phyloP scores from a whole-genome alignment of 2,113 vertebrate species.

The Barnardius zonarius region DNA sequence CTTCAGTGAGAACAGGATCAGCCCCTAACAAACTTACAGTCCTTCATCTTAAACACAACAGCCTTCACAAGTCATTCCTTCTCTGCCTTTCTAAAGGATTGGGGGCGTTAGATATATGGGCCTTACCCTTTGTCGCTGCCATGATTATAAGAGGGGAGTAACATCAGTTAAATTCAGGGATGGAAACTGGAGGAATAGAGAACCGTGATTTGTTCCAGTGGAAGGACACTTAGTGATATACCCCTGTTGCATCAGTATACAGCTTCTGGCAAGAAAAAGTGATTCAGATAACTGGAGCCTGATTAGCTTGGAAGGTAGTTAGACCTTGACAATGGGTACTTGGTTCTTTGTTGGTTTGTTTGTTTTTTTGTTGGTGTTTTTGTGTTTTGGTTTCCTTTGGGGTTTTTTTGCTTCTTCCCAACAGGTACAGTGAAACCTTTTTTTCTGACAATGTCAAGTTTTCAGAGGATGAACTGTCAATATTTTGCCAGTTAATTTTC shows the following conservation, averaged over 20 bases:
- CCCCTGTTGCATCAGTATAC: neutral
- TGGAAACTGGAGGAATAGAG: neutral
- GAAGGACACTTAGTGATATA: neutral
- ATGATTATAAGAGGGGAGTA: neutral
- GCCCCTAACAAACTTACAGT: neutral
- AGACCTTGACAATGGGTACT: neutral
- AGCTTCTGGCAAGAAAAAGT: neutral
- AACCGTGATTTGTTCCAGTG: neutral
- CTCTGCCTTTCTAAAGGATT: neutral
- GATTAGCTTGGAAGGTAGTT: neutral
- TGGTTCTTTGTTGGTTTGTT: neutral
- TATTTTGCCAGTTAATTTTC: neutral
- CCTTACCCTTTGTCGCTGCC: neutral
- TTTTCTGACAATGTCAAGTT: neutral
- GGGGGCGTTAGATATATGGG: neutral
- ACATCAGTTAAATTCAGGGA: neutral
- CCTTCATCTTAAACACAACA: neutral
- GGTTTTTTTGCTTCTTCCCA: neutral
- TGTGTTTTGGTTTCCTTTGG: neutral
- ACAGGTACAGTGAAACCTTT: neutral
- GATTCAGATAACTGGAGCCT: neutral
- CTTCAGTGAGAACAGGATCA: neutral
- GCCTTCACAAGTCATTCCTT: neutral
- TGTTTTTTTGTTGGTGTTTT: neutral
- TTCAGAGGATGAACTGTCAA: neutral